Percentiles rank a stretch among this genome's conserved stretches.
These are phyloP conservation scores for Teleiodes luculella DNA, from an alignment of 2,888 invertebrate genomes.

Conservation along the genomic window DNA sequence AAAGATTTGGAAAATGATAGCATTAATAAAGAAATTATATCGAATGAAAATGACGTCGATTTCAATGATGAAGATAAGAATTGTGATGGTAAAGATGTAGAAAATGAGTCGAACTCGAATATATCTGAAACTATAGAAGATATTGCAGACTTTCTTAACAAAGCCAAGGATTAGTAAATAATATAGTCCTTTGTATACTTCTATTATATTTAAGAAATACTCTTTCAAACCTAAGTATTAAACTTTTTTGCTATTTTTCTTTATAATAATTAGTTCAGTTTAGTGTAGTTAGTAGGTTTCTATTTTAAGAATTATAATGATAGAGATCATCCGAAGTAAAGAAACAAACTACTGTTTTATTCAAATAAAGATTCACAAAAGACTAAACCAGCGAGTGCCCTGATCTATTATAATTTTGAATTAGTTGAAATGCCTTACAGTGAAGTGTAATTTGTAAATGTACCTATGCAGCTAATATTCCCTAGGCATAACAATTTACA, in stretches of 20 bases:
- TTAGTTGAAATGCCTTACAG: too few relatives aligned
- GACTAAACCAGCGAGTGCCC: too few relatives aligned
- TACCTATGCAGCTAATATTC: too few relatives aligned
- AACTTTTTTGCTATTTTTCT: neutral
- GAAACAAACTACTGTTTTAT: too few relatives aligned
- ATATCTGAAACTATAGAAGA: neutral
- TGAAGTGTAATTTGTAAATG: too few relatives aligned
- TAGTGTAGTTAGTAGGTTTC: too few relatives aligned
- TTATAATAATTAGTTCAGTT: too few relatives aligned
- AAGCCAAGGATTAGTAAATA: slow-evolving; percentile 1
- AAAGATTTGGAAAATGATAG: neutral
- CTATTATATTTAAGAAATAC: neutral
- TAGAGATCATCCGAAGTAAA: too few relatives aligned
- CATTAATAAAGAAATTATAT: neutral
- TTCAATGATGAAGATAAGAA: neutral
- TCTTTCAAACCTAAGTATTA: neutral
- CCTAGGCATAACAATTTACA: too few relatives aligned
- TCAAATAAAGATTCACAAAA: too few relatives aligned
- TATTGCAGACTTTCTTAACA: neutral
- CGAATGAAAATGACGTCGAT: neutral
- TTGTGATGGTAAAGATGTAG: slow-evolving; percentile 1
- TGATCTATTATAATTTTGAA: too few relatives aligned
- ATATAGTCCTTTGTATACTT: neutral
- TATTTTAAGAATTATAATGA: too few relatives aligned
- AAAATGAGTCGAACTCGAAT: slow-evolving; percentile 2